A percentile compares a stretch with the other conserved stretches of the same genome.
phyloP scores from a whole-genome alignment of 2,888 invertebrate species.

The Hylaea fasciaria region DNA sequence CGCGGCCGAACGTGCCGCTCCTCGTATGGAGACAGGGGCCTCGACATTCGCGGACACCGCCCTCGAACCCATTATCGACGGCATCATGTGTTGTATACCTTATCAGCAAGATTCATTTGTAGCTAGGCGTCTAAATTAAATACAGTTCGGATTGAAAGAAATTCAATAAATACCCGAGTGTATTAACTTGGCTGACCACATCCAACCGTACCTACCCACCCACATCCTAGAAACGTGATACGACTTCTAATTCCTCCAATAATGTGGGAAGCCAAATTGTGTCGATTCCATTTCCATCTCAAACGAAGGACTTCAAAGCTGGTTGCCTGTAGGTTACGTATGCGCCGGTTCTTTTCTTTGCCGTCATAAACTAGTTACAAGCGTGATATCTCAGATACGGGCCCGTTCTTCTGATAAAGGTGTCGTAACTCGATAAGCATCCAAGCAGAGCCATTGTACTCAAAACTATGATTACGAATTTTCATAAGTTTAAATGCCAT shows the following conservation, averaged over 20 bases:
- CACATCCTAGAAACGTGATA: conserved; percentile 1
- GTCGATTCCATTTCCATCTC: too few relatives aligned
- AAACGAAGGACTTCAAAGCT: too few relatives aligned
- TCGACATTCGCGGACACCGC: conserved; percentile 28
- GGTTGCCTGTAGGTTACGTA: too few relatives aligned
- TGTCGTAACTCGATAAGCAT: conserved; percentile 38
- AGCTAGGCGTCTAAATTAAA: not conserved
- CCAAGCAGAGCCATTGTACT: conserved; percentile 19
- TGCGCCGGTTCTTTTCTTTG: too few relatives aligned
- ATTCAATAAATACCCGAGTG: too few relatives aligned
- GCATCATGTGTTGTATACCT: conserved; percentile 5
- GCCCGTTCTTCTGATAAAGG: conserved; percentile 38
- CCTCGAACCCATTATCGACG: conserved; percentile 7
- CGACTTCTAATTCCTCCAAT: not conserved
- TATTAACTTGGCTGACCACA: too few relatives aligned
- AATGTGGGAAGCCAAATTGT: not conserved
- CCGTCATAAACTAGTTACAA: not conserved
- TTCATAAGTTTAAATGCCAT: conserved; percentile 3
- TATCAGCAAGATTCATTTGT: conserved; percentile 5
- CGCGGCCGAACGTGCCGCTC: conserved; percentile 11
- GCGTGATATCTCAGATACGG: conserved; percentile 22
- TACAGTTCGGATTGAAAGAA: not conserved
- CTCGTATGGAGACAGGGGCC: conserved; percentile 28
- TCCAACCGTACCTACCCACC: not conserved
- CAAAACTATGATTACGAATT: conserved; percentile 7